A percentile compares a stretch with the other conserved stretches of the same genome.
Evolutionary conservation across 2,113 vertebrate genomes (phyloP).

Genomic region (Chaetodon trifascialis): DNA sequence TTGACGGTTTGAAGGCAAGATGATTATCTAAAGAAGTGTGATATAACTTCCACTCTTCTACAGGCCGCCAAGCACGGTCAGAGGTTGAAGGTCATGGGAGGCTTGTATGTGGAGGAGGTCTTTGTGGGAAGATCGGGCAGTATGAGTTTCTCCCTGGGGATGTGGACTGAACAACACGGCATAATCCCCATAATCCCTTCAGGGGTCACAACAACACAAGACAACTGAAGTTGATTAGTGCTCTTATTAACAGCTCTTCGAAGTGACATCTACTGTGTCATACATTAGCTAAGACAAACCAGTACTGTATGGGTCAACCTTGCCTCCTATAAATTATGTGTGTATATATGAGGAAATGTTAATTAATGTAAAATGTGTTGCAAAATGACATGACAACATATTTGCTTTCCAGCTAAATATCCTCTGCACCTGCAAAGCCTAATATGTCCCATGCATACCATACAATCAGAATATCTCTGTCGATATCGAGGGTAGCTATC

Average conservation of each 20-base stretch:
- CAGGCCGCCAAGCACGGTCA: constrained; percentile 51
- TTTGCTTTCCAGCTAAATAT: no score
- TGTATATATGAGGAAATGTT: neutral
- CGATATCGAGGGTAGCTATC: no score
- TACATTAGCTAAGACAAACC: constrained; percentile 4
- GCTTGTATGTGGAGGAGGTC: constrained; percentile 30
- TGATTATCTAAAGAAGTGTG: constrained; percentile 64
- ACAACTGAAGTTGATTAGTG: constrained; percentile 35
- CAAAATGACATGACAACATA: no score
- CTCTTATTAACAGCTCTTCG: neutral
- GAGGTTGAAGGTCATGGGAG: constrained; percentile 71
- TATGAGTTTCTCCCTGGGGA: constrained; percentile 41
- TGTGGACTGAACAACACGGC: constrained; percentile 29
- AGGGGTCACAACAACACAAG: constrained; percentile 48
- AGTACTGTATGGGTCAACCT: neutral
- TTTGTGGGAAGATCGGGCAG: constrained; percentile 40
- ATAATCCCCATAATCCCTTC: constrained; percentile 46
- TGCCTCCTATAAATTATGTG: neutral
- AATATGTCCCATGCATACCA: no score
- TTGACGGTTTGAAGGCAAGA: constrained; percentile 56
- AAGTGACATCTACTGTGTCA: constrained; percentile 8
- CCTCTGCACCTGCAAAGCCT: no score
- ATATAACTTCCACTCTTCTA: constrained; percentile 63
- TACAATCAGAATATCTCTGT: no score
- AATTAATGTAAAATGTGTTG: neutral